phyloP scores from a whole-genome alignment of 1,140 invertebrate genomes.

The Proctacanthus coquilletti region DNA sequence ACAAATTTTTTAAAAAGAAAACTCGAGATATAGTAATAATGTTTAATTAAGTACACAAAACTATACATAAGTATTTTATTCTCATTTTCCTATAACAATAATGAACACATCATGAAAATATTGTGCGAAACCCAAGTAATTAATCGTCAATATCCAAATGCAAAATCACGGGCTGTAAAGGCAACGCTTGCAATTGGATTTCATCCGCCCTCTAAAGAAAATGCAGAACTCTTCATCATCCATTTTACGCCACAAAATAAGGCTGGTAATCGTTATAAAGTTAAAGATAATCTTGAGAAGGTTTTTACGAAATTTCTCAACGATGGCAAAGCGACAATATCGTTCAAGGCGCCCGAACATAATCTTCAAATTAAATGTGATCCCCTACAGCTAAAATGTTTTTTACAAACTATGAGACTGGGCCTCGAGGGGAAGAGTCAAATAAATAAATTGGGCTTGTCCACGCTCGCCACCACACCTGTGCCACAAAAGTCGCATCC shows the following conservation, averaged over 20 bases:
- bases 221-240: slow-evolving; percentile 41
- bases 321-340: slow-evolving; percentile 57
- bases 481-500: slow-evolving; percentile 27
- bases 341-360: slow-evolving; percentile 48
- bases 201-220: slow-evolving; percentile 32
- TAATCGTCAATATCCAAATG: slow-evolving; percentile 35
- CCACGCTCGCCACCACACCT: slow-evolving; percentile 33
- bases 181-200: slow-evolving; percentile 49
- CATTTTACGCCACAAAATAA: slow-evolving; percentile 48
- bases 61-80: too few species aligned
- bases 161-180: slow-evolving; percentile 34
- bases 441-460: slow-evolving; percentile 36
- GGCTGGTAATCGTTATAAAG: slow-evolving; percentile 47
- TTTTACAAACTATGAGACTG: slow-evolving; percentile 44
- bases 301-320: slow-evolving; percentile 50
- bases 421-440: slow-evolving; percentile 41
- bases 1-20: too few species aligned
- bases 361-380: slow-evolving; percentile 53
- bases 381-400: slow-evolving; percentile 47
- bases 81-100: slow-evolving; percentile 5
- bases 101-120: slow-evolving; percentile 54
- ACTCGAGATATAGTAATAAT: too few species aligned
- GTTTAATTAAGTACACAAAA: too few species aligned
- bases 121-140: slow-evolving; percentile 44
- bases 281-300: slow-evolving; percentile 44